A percentile compares a stretch with the other conserved stretches of the same genome.
Conservation (phyloP, 2,113 vertebrate species). For the Neopipo cinnamomea region DNA sequence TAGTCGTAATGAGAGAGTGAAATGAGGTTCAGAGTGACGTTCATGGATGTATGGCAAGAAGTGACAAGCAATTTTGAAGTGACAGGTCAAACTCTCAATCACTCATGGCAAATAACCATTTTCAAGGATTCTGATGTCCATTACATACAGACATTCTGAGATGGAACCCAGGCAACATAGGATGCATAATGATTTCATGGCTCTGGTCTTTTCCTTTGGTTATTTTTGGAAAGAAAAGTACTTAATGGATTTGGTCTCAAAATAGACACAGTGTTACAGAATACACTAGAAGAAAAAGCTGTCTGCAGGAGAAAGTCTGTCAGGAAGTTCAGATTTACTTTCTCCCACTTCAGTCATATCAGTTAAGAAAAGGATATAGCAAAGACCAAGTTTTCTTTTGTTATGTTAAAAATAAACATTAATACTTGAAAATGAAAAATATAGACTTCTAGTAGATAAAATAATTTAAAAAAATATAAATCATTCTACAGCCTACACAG, state of each 20-base stretch:
- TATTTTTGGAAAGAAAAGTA: background rate
- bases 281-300: background rate
- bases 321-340: background rate
- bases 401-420: background rate
- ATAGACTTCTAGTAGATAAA: background rate
- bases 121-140: background rate
- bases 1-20: background rate
- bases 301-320: background rate
- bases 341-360: background rate
- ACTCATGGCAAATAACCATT: background rate
- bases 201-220: background rate
- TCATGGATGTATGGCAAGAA: background rate
- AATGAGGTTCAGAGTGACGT: background rate
- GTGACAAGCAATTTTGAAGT: background rate
- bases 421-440: background rate
- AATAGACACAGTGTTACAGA: background rate
- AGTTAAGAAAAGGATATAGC: background rate
- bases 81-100: slow-evolving; percentile 6
- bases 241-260: background rate
- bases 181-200: background rate
- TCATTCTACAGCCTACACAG: background rate
- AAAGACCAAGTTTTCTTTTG: background rate
- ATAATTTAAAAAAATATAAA: background rate
- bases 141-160: background rate
- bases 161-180: background rate